Conservation (phyloP, 2,797 vertebrate genomes). For the Selene dorsalis region DNA sequence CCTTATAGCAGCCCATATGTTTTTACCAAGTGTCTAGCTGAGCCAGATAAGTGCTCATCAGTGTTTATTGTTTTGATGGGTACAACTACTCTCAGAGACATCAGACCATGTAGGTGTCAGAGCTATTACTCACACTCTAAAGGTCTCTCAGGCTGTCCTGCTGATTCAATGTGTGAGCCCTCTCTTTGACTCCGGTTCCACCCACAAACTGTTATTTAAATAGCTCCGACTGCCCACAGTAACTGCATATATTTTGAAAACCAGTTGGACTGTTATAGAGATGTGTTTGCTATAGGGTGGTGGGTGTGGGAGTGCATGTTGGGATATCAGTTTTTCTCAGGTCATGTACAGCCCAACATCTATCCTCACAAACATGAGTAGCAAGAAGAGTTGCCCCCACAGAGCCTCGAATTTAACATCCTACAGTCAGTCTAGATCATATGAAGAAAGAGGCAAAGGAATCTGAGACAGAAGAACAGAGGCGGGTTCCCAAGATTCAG, state of each 20-base stretch:
- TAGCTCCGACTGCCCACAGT: constrained; percentile 42
- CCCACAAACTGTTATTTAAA: constrained; percentile 64
- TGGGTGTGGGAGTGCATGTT: background rate
- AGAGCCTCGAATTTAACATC: background rate
- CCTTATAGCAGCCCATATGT: constrained; percentile 2
- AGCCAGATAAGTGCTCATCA: constrained; percentile 1
- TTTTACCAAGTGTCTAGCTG: constrained; percentile 13
- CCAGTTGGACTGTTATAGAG: constrained; percentile 40
- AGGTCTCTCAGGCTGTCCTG: constrained; percentile 51
- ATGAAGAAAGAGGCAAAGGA: background rate
- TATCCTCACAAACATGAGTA: background rate
- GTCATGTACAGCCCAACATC: background rate
- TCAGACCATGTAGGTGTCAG: constrained; percentile 54
- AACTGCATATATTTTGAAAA: constrained; percentile 33
- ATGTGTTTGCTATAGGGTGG: background rate
- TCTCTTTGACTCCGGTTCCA: constrained; percentile 57
- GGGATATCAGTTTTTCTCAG: background rate
- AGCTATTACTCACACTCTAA: constrained; percentile 54
- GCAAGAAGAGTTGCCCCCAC: background rate
- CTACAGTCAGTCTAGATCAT: background rate
- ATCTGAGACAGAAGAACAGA: background rate
- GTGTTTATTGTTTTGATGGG: constrained; percentile 29
- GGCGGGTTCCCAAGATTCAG: background rate
- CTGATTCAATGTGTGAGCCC: constrained; percentile 54
- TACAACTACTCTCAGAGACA: constrained; percentile 38